These are phyloP conservation scores for Megalops atlanticus DNA, from an alignment of 2,113 vertebrate genomes.

Conservation along the genomic window DNA sequence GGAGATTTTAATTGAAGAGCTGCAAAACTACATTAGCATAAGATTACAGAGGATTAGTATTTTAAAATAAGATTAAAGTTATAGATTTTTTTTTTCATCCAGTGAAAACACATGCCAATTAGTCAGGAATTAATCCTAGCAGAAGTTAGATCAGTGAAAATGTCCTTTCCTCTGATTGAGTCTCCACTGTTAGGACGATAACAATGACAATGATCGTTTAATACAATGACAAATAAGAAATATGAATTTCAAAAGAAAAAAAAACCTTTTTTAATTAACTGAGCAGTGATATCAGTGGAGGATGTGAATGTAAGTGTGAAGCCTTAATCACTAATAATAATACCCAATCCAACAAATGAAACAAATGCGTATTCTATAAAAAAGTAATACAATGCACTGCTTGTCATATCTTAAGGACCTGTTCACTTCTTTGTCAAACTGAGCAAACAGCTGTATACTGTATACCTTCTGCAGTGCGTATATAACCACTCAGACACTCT, in stretches of 20 bases:
- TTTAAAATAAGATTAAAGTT: conserved; percentile 21
- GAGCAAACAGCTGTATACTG: too few relatives aligned
- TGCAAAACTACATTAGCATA: conserved; percentile 25
- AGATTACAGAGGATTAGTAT: conserved; percentile 23
- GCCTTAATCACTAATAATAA: too few relatives aligned
- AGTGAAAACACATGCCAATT: conserved; percentile 9
- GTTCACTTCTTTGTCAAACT: too few relatives aligned
- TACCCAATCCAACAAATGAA: too few relatives aligned
- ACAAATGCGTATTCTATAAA: too few relatives aligned
- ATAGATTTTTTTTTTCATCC: conserved; percentile 13
- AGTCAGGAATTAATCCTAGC: conserved; percentile 2
- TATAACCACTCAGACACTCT: too few relatives aligned
- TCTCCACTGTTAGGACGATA: background rate
- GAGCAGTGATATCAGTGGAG: background rate
- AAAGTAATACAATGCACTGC: too few relatives aligned
- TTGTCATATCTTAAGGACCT: too few relatives aligned
- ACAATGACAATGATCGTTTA: background rate
- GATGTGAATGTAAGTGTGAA: background rate
- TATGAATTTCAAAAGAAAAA: background rate
- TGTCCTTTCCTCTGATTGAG: background rate
- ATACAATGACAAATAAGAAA: background rate
- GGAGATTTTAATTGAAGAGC: conserved; percentile 21
- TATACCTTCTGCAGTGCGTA: too few relatives aligned
- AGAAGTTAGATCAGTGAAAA: background rate
- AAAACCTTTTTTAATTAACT: background rate